Evolutionary conservation across 2,797 vertebrate species (phyloP), one percentile per base, ranked within the genome.

Genomic region (Lepus townsendii): DNA sequence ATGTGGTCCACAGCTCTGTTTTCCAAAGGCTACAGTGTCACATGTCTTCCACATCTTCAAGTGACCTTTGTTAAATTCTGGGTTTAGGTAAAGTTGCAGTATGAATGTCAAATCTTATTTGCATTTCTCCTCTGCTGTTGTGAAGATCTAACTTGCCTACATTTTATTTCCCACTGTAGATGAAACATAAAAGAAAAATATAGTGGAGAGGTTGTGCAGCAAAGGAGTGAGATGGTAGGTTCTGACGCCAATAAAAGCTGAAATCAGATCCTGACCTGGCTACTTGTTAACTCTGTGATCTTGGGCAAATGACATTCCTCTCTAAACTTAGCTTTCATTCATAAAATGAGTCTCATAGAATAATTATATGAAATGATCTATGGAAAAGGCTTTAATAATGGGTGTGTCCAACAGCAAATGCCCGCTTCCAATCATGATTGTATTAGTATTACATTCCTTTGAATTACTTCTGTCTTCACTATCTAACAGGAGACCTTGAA

Each of bases 361-460:
- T 87, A 47, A 75, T 71, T 65, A 50, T 22, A 78, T 65, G 6
- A 94, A 84, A 73, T 92, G 69, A 93, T 83, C 68, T 63, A 84
- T 76, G 16, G 62, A 90, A 95, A 95, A 73, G 7, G 10, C n/a
- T 93, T 93, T 86, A 85, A 68, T 7, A 65, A 13, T n/a, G 32
- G 13, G 17, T 60, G 6, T 88, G 77, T 42, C 57, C 60, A 78
- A 38, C 54, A 76, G 24, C 22, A 75, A 88, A 62, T 54, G 9
- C 27, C 17, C 16, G n/a, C 50, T 57, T 57, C 19, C 62, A 35
- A 57, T 80, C 68, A 87, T 85, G 60, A 68, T 73, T 92, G 54
- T 73, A 17, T 79, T 69, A n/a, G 73, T 57, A 63, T 47, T 86
- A 9, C 7, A 65, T 72, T 95, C 24, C 68, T 85, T 86, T 83